These are phyloP conservation scores for Pyxicephalus adspersus DNA, from an alignment of 2,113 vertebrate species.

Conservation along the genomic window DNA sequence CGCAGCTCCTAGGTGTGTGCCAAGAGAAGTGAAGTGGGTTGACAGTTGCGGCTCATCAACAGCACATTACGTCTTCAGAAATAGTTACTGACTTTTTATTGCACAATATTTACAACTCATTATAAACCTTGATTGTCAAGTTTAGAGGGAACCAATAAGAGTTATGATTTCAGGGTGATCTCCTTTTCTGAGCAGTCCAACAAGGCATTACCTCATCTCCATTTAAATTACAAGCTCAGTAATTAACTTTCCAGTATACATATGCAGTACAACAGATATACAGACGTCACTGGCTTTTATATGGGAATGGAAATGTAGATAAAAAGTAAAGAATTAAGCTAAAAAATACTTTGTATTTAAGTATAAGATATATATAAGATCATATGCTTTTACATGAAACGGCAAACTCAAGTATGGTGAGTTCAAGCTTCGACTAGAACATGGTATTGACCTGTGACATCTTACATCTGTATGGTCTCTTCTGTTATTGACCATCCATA, in stretches of 20 bases:
- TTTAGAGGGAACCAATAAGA: constrained; percentile 27
- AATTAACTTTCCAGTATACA: constrained; percentile 46
- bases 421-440: no score
- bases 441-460: no score
- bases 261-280: constrained; percentile 6
- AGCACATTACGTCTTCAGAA: constrained; percentile 44
- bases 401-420: no score
- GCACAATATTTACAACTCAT: constrained; percentile 47
- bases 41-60: constrained; percentile 34
- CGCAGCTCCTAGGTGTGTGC: constrained; percentile 12
- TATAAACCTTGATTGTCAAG: constrained; percentile 19
- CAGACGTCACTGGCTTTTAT: not conserved
- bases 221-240: constrained; percentile 38
- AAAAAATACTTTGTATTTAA: no score
- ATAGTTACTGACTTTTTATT: constrained; percentile 43
- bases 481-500: no score
- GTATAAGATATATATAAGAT: no score
- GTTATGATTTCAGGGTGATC: constrained; percentile 16
- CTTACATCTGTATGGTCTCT: no score
- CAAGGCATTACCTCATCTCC: constrained; percentile 45
- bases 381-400: no score
- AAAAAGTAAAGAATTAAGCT: no score
- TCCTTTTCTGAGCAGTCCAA: constrained; percentile 19
- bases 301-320: not conserved
- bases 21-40: constrained; percentile 22